Evolutionary conservation across 1,140 invertebrate genomes (phyloP), one percentile per base, ranked within the genome.

Genomic region (Papilio aristodemus): DNA sequence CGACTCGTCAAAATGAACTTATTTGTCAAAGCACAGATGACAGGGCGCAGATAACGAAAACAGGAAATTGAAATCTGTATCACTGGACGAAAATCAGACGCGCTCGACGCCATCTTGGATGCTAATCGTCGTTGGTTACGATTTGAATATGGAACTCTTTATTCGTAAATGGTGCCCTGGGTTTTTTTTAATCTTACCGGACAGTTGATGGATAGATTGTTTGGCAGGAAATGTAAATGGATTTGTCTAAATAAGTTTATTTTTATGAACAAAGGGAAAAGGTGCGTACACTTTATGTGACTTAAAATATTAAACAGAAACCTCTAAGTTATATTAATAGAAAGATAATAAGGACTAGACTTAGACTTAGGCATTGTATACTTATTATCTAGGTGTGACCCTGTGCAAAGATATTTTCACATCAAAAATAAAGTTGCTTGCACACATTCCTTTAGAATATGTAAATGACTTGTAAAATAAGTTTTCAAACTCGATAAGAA

Each of bases 51-150:
- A 90, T 90, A 90, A 86, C 64, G 72, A 68, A 80, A 80, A 79
- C 85, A 90, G 87, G 87, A 90, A 90, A 90, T 90, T 90, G 87
- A 86, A 88, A 86, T 90, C 80, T 85, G 85, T 88, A 90, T 90
- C 87, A 80, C 84, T 80, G 83, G 76, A 77, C 80, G 80, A 86
- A 89, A 88, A 89, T 88, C 86, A 74, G 78, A 76, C 72, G 62
- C 73, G 77, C 43, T 67, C 54, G 62, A 64, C 62, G 82, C 85
- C 87, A 86, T 87, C 75, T 84, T 87, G 87, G 85, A 89, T 81
- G 81, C 79, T 87, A 87, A 87, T 89, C 85, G 81, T 82, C 75
- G 75, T 71, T 68, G 70, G 71, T 74, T 75, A 76, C 67, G 79
- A 87, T 89, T 89, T 89, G 84, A 89, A 89, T 87, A 87, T 89